Evolutionary conservation across 2,113 vertebrate genomes (phyloP).

Genomic region (Chunga burmeisteri): DNA sequence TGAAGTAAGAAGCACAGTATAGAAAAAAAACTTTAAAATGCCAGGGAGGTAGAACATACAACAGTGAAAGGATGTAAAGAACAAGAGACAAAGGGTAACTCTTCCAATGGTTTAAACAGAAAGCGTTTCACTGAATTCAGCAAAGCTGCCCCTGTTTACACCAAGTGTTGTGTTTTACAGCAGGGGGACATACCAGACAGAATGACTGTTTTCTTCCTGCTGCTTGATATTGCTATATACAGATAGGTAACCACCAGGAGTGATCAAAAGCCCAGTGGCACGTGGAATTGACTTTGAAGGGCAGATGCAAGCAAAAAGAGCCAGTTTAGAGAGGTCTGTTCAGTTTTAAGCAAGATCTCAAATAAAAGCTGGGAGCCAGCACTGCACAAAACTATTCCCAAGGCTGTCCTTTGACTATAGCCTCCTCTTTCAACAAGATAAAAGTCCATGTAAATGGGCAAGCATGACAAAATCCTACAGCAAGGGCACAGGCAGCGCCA

Average conservation of each 20-base stretch:
- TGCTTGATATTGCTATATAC: not conserved
- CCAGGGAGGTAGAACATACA: not conserved
- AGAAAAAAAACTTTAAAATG: not conserved
- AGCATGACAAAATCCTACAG: conserved; percentile 16
- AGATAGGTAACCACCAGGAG: not conserved
- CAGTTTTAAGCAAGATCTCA: not conserved
- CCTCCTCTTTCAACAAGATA: not conserved
- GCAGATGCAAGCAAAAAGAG: conserved; percentile 32
- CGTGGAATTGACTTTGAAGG: not conserved
- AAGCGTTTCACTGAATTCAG: not conserved
- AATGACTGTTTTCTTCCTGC: not conserved
- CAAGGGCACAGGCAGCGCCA: not conserved
- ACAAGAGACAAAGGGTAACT: not conserved
- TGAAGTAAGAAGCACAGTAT: not conserved
- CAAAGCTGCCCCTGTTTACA: not conserved
- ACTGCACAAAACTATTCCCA: conserved; percentile 33
- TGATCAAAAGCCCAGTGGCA: conserved; percentile 27
- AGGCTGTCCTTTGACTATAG: conserved; percentile 10
- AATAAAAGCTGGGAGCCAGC: conserved; percentile 1
- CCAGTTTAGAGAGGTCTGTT: not conserved
- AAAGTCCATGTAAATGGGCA: conserved; percentile 6
- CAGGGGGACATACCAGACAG: not conserved
- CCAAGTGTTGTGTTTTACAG: not conserved
- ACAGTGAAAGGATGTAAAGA: not conserved
- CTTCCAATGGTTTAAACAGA: not conserved